Base-by-base conservation (phyloP, 2,797 vertebrate genomes). In the Clamator glandarius region DNA sequence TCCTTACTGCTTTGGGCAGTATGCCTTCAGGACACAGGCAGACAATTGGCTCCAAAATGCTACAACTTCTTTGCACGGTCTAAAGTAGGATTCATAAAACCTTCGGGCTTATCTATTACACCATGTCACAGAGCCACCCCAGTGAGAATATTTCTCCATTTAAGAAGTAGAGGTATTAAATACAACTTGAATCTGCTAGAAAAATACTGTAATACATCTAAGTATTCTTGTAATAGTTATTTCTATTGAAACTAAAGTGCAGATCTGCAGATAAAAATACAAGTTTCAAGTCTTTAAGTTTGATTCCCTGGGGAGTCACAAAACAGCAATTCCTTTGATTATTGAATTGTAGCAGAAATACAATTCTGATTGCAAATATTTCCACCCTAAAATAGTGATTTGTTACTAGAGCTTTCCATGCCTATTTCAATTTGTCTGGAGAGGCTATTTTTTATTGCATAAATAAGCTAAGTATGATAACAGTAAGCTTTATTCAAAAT, bases 331-430 rank as follows among this genome's bases (percentile, higher is more conserved):
- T 94, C 52, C 12, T 84, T 89, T 90, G 61, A 61, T 95, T 90
- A 83, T 87, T 91, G 81, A 95, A 94, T 87, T 92, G 20, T 59
- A 84, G 44, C 89, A 58, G 64, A 88, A 73, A 46, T 82, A 61
- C 52, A 84, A 28, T 80, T 95, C 13, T 87, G 54, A 72, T 61
- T 63, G 48, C 89, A 86, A 94, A 84, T 88, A 63, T 86, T 59
- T 91, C 44, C 86, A 80, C 9, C 19, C 6, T 89, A 79, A 59
- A 69, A 26, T 8, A 76, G 41, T 75, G 25, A 64, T 94, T 92
- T 92, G 19, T 59, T 44, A 4, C 18, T 84, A 25, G 50, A 92
- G 20, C 21, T 87, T 84, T 76, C 58, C 69, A 14, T 0, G 0
- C n/a, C 51, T 78, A 19, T 69, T 76, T 36, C 75, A 88, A 28